Percentiles rank a stretch among this genome's conserved stretches.
phyloP scores from a whole-genome alignment of 2,113 vertebrate species.

The Dascyllus trimaculatus region DNA sequence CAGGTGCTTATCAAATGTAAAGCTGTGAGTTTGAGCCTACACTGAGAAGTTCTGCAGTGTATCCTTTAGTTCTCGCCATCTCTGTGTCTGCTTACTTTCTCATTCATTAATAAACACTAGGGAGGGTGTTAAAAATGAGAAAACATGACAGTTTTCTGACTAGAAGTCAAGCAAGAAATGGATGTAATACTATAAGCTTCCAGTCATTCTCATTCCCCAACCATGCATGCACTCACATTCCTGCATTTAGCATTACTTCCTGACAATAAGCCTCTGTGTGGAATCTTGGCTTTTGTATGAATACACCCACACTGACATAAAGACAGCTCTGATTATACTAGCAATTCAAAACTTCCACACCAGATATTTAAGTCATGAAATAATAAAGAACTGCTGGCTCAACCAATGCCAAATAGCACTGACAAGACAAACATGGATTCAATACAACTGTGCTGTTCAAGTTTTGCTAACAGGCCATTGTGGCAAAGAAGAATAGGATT shows the following conservation, averaged over 20 bases:
- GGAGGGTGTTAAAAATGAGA: too few relatives aligned
- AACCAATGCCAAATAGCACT: too few relatives aligned
- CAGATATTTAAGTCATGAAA: constrained; percentile 13
- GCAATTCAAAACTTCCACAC: constrained; percentile 26
- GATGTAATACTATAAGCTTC: constrained; percentile 10
- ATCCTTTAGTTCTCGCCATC: constrained; percentile 4
- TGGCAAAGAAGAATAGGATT: too few relatives aligned
- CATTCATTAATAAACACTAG: too few relatives aligned
- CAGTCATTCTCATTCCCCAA: constrained; percentile 29
- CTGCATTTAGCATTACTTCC: not conserved
- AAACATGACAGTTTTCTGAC: too few relatives aligned
- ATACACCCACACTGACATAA: not conserved
- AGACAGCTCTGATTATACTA: constrained; percentile 3
- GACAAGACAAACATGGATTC: too few relatives aligned
- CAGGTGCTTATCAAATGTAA: not conserved
- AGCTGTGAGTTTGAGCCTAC: not conserved
- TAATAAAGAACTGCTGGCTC: not conserved
- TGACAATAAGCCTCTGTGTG: constrained; percentile 32
- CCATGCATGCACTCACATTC: constrained; percentile 24
- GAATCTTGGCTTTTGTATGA: not conserved
- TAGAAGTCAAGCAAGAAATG: not conserved
- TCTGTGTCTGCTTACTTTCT: too few relatives aligned
- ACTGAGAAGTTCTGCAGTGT: not conserved
- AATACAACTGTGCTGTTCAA: too few relatives aligned
- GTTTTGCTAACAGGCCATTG: too few relatives aligned